Evolutionary conservation across 2,888 invertebrate genomes (phyloP), one percentile per base, ranked within the genome.

Genomic region (Chamaedrilus cognettii): DNA sequence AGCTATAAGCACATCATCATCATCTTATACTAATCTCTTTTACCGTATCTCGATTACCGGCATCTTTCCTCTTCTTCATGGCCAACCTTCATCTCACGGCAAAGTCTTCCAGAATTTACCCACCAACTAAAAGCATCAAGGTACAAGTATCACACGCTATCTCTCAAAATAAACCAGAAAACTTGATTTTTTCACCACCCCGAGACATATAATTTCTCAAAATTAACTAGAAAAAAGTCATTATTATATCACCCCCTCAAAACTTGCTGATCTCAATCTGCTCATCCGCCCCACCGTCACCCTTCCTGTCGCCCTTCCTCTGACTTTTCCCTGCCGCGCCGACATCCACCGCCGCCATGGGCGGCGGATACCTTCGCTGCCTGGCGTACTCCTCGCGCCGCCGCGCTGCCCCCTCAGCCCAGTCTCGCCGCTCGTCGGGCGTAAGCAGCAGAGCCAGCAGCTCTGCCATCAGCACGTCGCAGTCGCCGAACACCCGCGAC

Each of bases 401-500:
- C 31, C 58, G 34, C 5, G 62, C 66, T 35, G 71, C 64, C 3
- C 56, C 75, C 1, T 67, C 71, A 67, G 75, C 74, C 78, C 78
- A 78, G 1, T 71, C 67, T 5, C 66, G 4, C 4, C 73, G 64
- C 11, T 71, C 74, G 5, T 73, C 74, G 5, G 61, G 51, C 1
- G 68, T 62, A 50, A 78, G 68, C 19, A 78, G 35, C 28, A 62
- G 60, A 31, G 52, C 56, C 76, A 77, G 76, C 30, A 78, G 69
- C 51, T 72, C 72, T 42, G 62, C 35, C 73, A 76, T 76, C n/a
- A 78, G 66, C 55, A 65, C 69, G 65, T 78, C 78, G 69, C 77
- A 77, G 71, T 78, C 76, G 26, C 75, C 74, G 66, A 72, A 75
- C 35, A 78, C 73, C n/a, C 77, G 70, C 34, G 75, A 70, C 0